A percentile compares a stretch with the other conserved stretches of the same genome.
These are phyloP conservation scores for Lepilemur ruficaudatus DNA, from an alignment of 2,797 vertebrate genomes.

Conservation along the genomic window DNA sequence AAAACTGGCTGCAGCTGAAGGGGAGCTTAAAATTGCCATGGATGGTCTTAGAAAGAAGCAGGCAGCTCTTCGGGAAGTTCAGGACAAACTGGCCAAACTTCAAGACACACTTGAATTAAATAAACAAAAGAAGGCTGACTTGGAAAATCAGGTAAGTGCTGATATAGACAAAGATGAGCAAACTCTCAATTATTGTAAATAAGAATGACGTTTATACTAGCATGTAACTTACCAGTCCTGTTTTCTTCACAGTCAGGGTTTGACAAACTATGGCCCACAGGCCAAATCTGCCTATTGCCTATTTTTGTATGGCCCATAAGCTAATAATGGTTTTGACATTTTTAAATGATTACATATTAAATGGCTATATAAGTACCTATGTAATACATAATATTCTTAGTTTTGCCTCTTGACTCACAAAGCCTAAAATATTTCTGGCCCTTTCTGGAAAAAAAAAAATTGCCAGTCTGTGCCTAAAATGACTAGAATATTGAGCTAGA, in stretches of 20 bases:
- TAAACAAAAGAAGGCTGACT: constrained; percentile 91
- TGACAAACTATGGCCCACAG: neutral
- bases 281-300: neutral
- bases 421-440: neutral
- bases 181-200: neutral
- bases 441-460: neutral
- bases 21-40: constrained; percentile 89
- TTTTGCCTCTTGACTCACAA: neutral
- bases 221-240: too few species aligned
- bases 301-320: neutral
- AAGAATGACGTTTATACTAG: neutral
- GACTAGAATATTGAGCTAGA: neutral
- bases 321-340: neutral
- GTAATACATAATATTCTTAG: neutral
- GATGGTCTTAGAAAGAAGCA: constrained; percentile 90
- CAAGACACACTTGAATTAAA: constrained; percentile 89
- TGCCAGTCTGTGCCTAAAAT: neutral
- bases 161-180: neutral
- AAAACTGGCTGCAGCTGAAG: constrained; percentile 89
- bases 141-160: constrained; percentile 90
- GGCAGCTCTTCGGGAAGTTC: constrained; percentile 90
- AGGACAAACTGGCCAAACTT: constrained; percentile 89
- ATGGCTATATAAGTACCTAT: neutral
- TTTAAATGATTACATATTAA: neutral
- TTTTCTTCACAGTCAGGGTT: neutral